Evolutionary conservation across 2,888 invertebrate species (phyloP), one percentile per base, ranked within the genome.

Genomic region (Cordylochernes scorpioides): DNA sequence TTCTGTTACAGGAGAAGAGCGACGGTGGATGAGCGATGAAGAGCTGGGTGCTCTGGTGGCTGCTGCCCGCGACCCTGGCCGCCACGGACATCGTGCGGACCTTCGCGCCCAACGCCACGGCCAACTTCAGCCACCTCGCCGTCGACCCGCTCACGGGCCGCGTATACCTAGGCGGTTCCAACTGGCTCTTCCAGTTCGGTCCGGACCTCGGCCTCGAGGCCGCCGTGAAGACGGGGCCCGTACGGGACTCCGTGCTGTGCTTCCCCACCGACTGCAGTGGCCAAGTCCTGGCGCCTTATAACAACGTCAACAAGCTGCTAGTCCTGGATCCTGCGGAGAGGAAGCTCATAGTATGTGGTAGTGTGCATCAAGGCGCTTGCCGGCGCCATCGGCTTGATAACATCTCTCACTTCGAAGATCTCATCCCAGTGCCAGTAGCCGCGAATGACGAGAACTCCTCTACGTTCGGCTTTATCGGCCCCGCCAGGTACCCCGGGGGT

Each of bases 401-500:
- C 52, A 67, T 86, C 40, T 67, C 71, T 34, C 60, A 65, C 18
- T 61, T 64, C 32, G 67, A 75, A 1, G 67, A 72, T 39, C 74
- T 75, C 46, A 63, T 78, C 34, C 67, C 74, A 2, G 65, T 67
- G 32, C 72, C 77, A 43, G 70, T 88, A 25, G 86, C 84, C 1
- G 84, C 86, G 2, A 88, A 88, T 51, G 80, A 82, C 48, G 72
- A 74, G 35, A 62, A 65, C 38, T 77, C 84, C 1, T 82, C 84
- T 2, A 86, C 86, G 0, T 78, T 70, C 46, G 84, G 80, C 3
- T 84, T 80, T 49, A 74, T 88, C 28, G 84, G 82, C 0, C 80
- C 82, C 2, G 71, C 75, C 44, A 65, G 71, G 40, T 84, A 41
- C 22, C 18, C 32, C n/a, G 36, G 38, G 2, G 27, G 28, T n/a